Evolutionary conservation across 2,797 vertebrate genomes (phyloP), one percentile per base, ranked within the genome.

Genomic region (Alauda arvensis): DNA sequence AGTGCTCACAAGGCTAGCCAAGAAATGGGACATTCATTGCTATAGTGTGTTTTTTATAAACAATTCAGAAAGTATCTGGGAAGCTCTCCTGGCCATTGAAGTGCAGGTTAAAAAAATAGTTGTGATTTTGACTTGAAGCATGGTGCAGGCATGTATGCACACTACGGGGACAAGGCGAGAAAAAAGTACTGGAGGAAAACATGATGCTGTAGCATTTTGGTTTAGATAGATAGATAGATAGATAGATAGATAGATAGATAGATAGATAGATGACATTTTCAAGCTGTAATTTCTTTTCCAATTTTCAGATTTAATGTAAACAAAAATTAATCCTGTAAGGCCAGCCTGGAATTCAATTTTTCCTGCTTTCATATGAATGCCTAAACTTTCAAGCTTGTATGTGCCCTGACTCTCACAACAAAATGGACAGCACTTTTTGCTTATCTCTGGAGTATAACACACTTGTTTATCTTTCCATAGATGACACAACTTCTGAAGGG

Each of bases 141-240:
- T 21, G 42, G 14, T 72, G 45, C 20, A 67, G 18, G 20, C 37
- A 52, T 31, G 9, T 31, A 4, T 28, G 26, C 12, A 82, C 52
- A 55, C 8, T 1, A 0, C n/a, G 31, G 28, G 40, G 14, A 11
- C 9, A 72, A 55, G 14, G 17, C 18, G 15, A 3, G 12, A 15
- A 55, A 48, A 33, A 70, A 28, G 4, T 29, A 53, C 26, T 60
- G 37, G 21, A 74, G 74, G n/a, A 67, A 77, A 62, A 6, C 17
- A 20, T 11, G 10, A 34, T 63, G 18, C 17, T 76, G 21, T 45
- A 55, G 31, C 11, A 25, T 78, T 79, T 72, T 52, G 8, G 4
- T 31, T 34, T 12, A 34, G 57, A 51, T 33, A 71, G 34, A 23
- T 5, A 46, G 18, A 18, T 4, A 48, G 34, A 48, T 18, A 62